Percentiles rank a stretch among this genome's conserved stretches.
Evolutionary conservation across 2,888 invertebrate species (phyloP).

Genomic region (Patella caerulea): DNA sequence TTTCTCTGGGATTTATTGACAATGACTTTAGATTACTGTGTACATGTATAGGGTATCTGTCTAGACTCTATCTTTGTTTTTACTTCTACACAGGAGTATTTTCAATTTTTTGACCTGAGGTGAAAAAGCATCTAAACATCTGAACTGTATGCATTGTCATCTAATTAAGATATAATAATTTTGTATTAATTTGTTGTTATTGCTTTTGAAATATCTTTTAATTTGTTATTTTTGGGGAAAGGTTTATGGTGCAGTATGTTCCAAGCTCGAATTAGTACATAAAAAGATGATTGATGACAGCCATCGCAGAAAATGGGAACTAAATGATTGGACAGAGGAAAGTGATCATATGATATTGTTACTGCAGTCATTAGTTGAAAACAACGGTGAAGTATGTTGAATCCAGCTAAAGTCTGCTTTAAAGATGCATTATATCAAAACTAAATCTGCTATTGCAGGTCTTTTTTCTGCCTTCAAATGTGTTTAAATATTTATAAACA

Average conservation of each 20-base stretch:
- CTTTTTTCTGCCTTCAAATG: too few relatives aligned
- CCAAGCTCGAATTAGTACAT: slow-evolving; percentile 58
- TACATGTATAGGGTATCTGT: too few relatives aligned
- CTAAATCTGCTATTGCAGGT: too few relatives aligned
- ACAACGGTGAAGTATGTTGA: slow-evolving; percentile 64
- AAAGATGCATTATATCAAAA: neutral
- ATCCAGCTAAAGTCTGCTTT: neutral
- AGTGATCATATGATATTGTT: slow-evolving; percentile 72
- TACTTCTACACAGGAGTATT: too few relatives aligned
- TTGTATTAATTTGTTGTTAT: neutral
- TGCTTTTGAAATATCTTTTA: neutral
- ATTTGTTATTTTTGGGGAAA: slow-evolving; percentile 4
- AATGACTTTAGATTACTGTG: too few relatives aligned
- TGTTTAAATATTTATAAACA: too few relatives aligned
- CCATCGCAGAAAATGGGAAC: slow-evolving; percentile 67
- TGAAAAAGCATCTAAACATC: neutral
- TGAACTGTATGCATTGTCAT: slow-evolving; percentile 1
- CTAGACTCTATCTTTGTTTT: too few relatives aligned
- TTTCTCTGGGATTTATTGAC: too few relatives aligned
- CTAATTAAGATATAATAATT: neutral
- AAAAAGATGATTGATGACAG: slow-evolving; percentile 61
- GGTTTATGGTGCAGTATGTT: slow-evolving; percentile 49
- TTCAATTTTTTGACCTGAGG: too few relatives aligned
- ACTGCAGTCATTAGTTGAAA: slow-evolving; percentile 69
- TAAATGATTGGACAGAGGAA: slow-evolving; percentile 72